A percentile compares a stretch with the other conserved stretches of the same genome.
Conservation (phyloP, 2,888 invertebrate genomes). For the Lycia hirtaria region DNA sequence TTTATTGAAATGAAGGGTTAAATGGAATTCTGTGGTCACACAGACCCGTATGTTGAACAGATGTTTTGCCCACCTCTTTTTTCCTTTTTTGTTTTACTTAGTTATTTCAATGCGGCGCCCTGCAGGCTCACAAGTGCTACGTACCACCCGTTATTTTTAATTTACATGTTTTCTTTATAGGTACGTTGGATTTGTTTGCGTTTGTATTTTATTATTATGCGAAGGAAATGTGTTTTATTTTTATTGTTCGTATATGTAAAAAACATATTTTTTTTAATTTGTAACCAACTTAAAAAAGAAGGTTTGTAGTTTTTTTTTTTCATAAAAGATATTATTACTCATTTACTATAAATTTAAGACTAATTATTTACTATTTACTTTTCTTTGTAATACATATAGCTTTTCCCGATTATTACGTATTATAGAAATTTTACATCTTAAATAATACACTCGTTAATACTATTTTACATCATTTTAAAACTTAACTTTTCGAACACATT, state of each 20-base stretch:
- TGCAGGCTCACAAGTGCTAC: constrained; percentile 23
- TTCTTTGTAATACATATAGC: no score
- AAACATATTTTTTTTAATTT: no score
- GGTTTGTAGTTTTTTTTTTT: no score
- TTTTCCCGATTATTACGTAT: no score
- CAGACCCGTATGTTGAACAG: constrained; percentile 28
- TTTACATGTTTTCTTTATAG: constrained; percentile 34
- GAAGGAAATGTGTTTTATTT: neutral
- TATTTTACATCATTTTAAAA: no score
- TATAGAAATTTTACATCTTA: no score
- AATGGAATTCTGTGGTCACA: constrained; percentile 58
- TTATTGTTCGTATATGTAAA: neutral
- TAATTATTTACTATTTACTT: no score
- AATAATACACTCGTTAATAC: no score
- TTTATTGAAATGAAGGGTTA: constrained; percentile 64
- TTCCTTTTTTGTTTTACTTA: constrained; percentile 21
- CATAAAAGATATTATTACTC: no score
- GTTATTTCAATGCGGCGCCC: constrained; percentile 26
- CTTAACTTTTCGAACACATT: no score
- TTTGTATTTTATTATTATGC: constrained; percentile 14
- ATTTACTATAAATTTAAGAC: no score
- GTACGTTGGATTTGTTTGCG: constrained; percentile 15
- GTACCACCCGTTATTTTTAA: constrained; percentile 25
- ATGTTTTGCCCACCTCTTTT: constrained; percentile 19
- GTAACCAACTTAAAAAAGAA: no score